These are phyloP conservation scores for Acronicta psi DNA, from an alignment of 2,888 invertebrate genomes.

Conservation along the genomic window DNA sequence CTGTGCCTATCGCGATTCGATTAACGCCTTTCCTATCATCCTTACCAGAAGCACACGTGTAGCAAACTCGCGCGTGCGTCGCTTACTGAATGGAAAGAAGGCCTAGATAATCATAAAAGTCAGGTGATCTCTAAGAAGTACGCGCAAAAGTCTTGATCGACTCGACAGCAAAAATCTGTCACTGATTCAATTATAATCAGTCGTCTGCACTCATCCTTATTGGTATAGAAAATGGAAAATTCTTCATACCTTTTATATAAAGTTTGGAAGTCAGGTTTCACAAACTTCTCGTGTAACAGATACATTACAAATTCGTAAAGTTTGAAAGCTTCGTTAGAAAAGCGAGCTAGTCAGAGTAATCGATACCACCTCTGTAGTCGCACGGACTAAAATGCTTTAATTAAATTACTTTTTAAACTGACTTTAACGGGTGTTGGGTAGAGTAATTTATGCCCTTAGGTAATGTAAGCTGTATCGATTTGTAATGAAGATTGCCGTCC, in stretches of 20 bases:
- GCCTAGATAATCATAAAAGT: no score
- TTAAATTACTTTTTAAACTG: conserved; percentile 44
- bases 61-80: no score
- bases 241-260: conserved; percentile 55
- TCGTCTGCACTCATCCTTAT: conserved; percentile 17
- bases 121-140: no score
- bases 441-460: conserved; percentile 5
- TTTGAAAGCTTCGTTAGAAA: conserved; percentile 40
- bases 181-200: no score
- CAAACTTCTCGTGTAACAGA: conserved; percentile 46
- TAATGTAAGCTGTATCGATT: conserved; percentile 5
- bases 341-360: conserved; percentile 36
- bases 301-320: conserved; percentile 59
- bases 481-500: no score
- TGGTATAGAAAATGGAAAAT: conserved; percentile 43
- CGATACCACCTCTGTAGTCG: conserved; percentile 29
- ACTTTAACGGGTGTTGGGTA: conserved; percentile 15
- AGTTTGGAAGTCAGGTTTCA: conserved; percentile 62
- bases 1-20: no score
- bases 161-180: no score
- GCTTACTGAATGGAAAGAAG: no score
- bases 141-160: no score
- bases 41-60: no score
- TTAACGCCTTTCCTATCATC: no score
- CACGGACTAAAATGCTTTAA: conserved; percentile 26